Evolutionary conservation across 2,113 vertebrate species (phyloP), one percentile per base, ranked within the genome.

Genomic region (Sorex araneus): DNA sequence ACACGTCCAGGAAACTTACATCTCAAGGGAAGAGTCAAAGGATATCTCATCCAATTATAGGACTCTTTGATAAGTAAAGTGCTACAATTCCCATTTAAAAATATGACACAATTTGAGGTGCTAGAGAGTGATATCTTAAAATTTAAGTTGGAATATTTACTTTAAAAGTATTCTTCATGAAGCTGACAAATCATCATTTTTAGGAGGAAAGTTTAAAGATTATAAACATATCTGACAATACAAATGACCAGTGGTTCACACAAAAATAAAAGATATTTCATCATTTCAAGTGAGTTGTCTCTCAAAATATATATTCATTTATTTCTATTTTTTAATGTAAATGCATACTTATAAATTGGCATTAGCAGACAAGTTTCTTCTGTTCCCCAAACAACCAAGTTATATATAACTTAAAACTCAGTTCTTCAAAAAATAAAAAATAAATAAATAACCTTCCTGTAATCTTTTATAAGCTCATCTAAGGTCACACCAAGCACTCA

Each of bases 91-190:
- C 2, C 23, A 74, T 25, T 91, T 93, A n/a, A 78, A n/a, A 66
- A 88, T 32, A 76, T 21, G 23, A 87, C 84, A 91, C 2, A 47
- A 76, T 67, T 75, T 70, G 75, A 79, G 4, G 7, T 19, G 0
- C 8, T 21, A 60, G 15, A 84, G 70, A 23, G 6, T 54, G 10
- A n/a, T 57, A 50, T 84, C 83, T 77, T 25, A 74, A n/a, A 45
- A 71, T 50, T 64, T 63, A 63, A 89, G 27, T 75, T 66, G 28
- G 6, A 89, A 64, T 82, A 95, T 34, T 94, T 47, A 82, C 2
- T 75, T 4, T 25, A 70, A 67, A 66, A 47, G 4, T 40, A 74
- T 50, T 13, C 7, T 83, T 63, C 34, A 66, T 66, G 30, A 92
- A 71, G 3, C 21, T 63, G 19, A 81, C 3, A 71, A 67, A 40